Base-by-base conservation (phyloP, 2,888 invertebrate species). In the Eilema caniola region DNA sequence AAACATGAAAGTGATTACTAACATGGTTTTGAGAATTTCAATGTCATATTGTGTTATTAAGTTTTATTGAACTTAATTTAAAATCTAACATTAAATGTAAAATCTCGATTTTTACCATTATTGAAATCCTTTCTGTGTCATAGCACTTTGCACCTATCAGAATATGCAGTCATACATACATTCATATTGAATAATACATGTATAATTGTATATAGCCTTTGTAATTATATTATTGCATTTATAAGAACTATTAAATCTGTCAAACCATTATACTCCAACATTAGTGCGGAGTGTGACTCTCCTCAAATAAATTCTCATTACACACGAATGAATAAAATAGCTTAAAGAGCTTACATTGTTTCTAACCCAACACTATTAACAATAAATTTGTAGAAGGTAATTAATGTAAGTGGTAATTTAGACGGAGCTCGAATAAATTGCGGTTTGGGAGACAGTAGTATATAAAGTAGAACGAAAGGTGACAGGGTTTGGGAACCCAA, bases 391-490 rank as follows among this genome's bases (percentile, higher is more conserved):
- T 87, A 86, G 83, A 82, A 85, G 81, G 84, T 85, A 86, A 87
- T 87, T 85, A 85, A 84, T 86, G 83, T 84, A 83, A 86, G 84
- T 83, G 83, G 83, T 83, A 81, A 85, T 79, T 83, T 85, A 85
- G 84, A 82, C 74, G 84, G 83, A 82, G 82, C 82, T 83, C 86
- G 85, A 87, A 91, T 93, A 92, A 94, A 93, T 91, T 90, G 89
- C 86, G 89, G 90, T 89, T 90, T 88, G 87, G 90, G 88, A 88
- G 90, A 92, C 92, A 90, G 81, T 75, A 85, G 89, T 88, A 88
- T 89, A 91, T 92, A 93, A 93, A 93, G 84, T 90, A 87, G 89
- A 88, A 84, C 88, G 89, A 85, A 89, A 91, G 91, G 93, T 92
- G 92, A 92, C 86, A 87, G 88, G 85, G 72, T 74, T 67, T 67